A percentile compares a stretch with the other conserved stretches of the same genome.
phyloP scores from a whole-genome alignment of 2,113 vertebrate genomes.

The Malurus alboscapulatus region DNA sequence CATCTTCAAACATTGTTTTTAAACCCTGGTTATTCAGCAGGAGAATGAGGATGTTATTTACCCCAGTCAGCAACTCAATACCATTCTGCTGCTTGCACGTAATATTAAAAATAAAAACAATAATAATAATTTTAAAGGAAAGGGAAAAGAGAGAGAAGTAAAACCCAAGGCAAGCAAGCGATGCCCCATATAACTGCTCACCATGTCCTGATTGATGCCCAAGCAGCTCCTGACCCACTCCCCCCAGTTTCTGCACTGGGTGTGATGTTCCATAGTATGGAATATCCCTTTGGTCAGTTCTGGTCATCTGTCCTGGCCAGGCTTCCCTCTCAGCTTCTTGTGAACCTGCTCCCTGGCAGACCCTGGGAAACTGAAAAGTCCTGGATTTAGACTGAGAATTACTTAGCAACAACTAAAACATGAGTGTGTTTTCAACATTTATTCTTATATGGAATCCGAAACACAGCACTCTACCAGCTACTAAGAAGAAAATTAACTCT shows the following conservation, averaged over 20 bases:
- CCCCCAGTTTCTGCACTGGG: neutral
- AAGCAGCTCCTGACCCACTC: neutral
- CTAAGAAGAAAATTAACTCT: neutral
- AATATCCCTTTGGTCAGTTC: neutral
- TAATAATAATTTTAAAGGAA: neutral
- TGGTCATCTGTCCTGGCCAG: neutral
- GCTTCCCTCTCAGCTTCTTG: neutral
- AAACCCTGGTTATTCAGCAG: neutral
- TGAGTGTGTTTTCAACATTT: neutral
- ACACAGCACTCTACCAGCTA: neutral
- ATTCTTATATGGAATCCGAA: neutral
- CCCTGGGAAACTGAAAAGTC: neutral
- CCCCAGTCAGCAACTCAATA: neutral
- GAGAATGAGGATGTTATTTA: neutral
- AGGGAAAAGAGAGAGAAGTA: neutral
- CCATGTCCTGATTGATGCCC: no score
- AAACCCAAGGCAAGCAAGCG: neutral
- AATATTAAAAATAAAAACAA: neutral
- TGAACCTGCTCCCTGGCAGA: neutral
- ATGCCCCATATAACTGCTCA: neutral
- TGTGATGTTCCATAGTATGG: fast-evolving
- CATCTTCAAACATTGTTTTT: neutral
- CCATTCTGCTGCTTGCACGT: neutral
- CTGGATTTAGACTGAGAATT: neutral
- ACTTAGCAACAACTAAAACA: neutral